Evolutionary conservation across 2,113 vertebrate species (phyloP).

Genomic region (Thunnus maccoyii): DNA sequence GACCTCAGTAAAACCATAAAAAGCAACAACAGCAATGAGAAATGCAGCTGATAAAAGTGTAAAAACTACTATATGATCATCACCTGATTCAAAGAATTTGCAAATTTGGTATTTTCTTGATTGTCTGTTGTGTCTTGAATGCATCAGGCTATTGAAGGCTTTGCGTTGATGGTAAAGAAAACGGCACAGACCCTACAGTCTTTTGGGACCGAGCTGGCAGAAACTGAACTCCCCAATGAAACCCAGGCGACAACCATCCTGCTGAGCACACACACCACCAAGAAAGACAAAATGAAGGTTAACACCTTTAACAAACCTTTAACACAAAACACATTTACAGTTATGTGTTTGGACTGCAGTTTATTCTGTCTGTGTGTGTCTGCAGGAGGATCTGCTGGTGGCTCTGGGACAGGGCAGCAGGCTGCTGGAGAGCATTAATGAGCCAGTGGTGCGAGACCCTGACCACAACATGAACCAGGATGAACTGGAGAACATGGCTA

Average conservation of each 20-base stretch:
- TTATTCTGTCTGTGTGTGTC: conserved; percentile 45
- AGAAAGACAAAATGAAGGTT: conserved; percentile 94
- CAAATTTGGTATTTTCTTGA: neutral
- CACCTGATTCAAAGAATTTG: neutral
- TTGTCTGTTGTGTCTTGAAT: conserved; percentile 22
- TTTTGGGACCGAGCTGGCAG: conserved; percentile 95
- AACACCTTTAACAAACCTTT: neutral
- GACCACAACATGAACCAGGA: conserved; percentile 93
- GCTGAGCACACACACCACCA: conserved; percentile 89
- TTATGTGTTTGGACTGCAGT: neutral
- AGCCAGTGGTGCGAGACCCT: conserved; percentile 86
- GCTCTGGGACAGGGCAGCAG: conserved; percentile 87
- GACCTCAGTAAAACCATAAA: neutral
- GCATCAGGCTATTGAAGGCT: conserved; percentile 94
- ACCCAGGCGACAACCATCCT: conserved; percentile 90
- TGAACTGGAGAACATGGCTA: conserved; percentile 93
- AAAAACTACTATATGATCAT: neutral
- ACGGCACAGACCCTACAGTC: conserved; percentile 94
- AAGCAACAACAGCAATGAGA: too few relatives aligned
- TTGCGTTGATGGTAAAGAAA: conserved; percentile 96
- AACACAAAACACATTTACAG: neutral
- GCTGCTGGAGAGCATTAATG: conserved; percentile 89
- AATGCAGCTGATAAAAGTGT: too few relatives aligned
- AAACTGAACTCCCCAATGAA: conserved; percentile 95
- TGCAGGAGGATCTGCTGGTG: conserved; percentile 89